Evolutionary conservation across 2,797 vertebrate genomes (phyloP), one percentile per base, ranked within the genome.

Genomic region (Spinus olivaceus): DNA sequence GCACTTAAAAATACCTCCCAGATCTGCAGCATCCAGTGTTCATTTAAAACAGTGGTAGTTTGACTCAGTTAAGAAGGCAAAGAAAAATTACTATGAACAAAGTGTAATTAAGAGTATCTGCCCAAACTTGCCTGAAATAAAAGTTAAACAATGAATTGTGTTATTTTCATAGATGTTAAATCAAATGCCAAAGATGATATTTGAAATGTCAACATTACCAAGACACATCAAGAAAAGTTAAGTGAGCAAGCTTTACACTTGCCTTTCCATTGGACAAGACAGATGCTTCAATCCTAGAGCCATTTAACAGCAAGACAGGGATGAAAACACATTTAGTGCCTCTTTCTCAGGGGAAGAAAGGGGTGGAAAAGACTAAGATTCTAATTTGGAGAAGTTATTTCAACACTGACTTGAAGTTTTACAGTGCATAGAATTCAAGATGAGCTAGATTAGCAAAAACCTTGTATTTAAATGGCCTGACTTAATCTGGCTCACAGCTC

Each of bases 71-170:
- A 39, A 6, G 53, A 91, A 83, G 53, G 50, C 32, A 92, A 91
- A 89, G 46, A 81, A 83, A 94, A 96, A 50, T 42, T 16, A 86
- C 59, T 32, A 76, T 25, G 63, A 91, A 84, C 59, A 70, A 94
- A 94, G 80, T 49, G 27, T 54, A 95, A 88, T 79, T 76, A 81
- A 63, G 28, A 74, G 1, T 69, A 81, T 72, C 70, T 90, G 93
- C 66, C 80, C 59, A 79, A 95, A 86, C 94, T 81, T 77, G 95
- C 80, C 82, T 21, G 32, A 90, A 96, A 86, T 46, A 79, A 42
- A 86, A 83, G 42, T 61, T 74, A 64, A 78, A 86, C 91, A 73
- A 90, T 47, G 8, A 86, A 77, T 14, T 60, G 33, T 32, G 28
- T 74, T 86, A 39, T 86, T 86, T 80, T 76, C 66, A 35, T 21